Conservation (phyloP, 2,797 vertebrate genomes). For the Morelia viridis region DNA sequence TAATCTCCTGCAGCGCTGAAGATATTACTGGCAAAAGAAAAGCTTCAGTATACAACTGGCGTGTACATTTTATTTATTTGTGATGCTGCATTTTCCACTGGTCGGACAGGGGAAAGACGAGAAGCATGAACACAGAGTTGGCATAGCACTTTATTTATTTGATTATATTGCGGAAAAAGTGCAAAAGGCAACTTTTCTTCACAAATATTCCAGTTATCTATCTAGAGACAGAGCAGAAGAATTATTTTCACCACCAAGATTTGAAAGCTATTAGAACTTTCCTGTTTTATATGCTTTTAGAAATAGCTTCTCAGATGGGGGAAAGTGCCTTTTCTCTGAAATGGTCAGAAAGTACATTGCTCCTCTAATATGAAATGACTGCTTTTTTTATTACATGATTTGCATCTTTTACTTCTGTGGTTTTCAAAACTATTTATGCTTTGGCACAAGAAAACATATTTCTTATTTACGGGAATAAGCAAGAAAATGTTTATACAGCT, state of each 20-base stretch:
- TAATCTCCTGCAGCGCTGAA: neutral
- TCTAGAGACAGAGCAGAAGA: neutral
- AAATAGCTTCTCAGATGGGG: neutral
- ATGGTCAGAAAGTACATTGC: conserved; percentile 19
- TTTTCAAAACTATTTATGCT: conserved; percentile 19
- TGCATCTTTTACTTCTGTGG: conserved; percentile 32
- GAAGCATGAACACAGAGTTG: neutral
- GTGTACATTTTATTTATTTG: neutral
- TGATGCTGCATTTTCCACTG: neutral
- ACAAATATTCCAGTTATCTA: conserved; percentile 1
- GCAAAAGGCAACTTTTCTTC: conserved; percentile 25
- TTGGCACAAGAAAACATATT: conserved; percentile 31
- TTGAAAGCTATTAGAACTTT: conserved; percentile 25
- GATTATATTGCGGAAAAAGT: neutral
- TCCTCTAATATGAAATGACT: conserved; percentile 33
- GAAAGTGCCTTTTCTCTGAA: neutral
- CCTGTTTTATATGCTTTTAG: conserved; percentile 1
- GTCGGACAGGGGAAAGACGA: neutral
- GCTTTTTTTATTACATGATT: conserved; percentile 34
- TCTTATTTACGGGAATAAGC: neutral
- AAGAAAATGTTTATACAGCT: conserved; percentile 18
- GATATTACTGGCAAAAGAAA: neutral
- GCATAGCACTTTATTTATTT: neutral
- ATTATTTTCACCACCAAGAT: neutral
- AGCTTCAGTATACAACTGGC: neutral